A percentile compares a stretch with the other conserved stretches of the same genome.
Evolutionary conservation across 2,113 vertebrate species (phyloP).

Genomic region (Alosa alosa): DNA sequence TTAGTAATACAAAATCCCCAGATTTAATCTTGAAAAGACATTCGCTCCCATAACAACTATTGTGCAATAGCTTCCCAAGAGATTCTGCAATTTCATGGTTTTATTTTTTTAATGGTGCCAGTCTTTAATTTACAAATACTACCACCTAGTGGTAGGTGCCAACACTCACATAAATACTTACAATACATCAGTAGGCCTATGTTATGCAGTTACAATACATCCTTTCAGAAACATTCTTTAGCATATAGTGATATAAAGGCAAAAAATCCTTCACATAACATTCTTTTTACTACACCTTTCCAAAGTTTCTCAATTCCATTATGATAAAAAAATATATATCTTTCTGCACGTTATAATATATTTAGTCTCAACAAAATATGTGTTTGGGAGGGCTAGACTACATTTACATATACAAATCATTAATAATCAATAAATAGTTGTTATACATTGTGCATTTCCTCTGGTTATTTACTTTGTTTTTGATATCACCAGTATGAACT

Average conservation of each 20-base stretch:
- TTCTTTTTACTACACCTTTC: background rate
- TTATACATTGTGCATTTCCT: background rate
- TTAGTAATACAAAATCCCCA: too few relatives aligned
- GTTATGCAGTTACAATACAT: background rate
- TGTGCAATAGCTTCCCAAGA: background rate
- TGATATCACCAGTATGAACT: too few relatives aligned
- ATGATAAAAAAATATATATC: background rate
- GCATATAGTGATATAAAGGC: background rate
- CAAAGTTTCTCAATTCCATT: background rate
- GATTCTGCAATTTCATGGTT: background rate
- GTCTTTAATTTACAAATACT: background rate
- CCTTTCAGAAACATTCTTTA: background rate
- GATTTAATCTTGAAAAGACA: too few relatives aligned
- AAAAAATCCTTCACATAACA: background rate
- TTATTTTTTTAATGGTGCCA: background rate
- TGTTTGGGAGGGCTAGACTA: background rate
- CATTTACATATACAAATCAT: background rate
- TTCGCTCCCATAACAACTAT: too few relatives aligned
- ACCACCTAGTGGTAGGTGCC: background rate
- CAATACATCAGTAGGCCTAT: too few relatives aligned
- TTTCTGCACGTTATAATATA: too few relatives aligned
- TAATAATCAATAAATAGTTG: background rate
- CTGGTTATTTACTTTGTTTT: too few relatives aligned
- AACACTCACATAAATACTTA: background rate
- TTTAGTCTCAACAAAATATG: background rate